phyloP scores from a whole-genome alignment of 2,113 vertebrate genomes.

The Mobula hypostoma region DNA sequence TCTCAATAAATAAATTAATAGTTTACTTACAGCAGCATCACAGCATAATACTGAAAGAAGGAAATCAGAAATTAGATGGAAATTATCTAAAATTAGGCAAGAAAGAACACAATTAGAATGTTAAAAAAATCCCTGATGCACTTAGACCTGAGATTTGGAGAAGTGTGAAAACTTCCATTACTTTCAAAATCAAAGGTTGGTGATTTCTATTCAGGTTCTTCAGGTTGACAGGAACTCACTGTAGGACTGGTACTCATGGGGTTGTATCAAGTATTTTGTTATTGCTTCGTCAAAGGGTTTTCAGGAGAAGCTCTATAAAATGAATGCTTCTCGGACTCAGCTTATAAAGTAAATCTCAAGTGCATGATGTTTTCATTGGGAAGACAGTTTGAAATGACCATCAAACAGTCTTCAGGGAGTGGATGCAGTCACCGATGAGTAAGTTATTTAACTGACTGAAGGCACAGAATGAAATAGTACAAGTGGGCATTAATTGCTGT shows the following conservation, averaged over 20 bases:
- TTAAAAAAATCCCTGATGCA: too few species aligned
- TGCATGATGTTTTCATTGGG: neutral
- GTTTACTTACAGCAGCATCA: too few species aligned
- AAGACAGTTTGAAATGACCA: neutral
- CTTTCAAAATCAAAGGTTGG: neutral
- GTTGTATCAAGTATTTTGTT: neutral
- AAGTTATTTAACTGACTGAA: neutral
- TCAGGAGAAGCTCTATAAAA: neutral
- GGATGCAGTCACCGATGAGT: too few species aligned
- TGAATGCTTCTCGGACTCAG: neutral
- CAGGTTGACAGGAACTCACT: neutral
- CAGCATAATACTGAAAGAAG: too few species aligned
- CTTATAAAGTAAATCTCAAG: neutral
- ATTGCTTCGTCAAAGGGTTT: neutral
- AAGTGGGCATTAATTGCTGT: neutral
- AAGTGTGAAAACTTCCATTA: too few species aligned
- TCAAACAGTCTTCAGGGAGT: neutral
- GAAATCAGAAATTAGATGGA: too few species aligned
- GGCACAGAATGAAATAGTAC: neutral
- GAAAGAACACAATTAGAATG: too few species aligned
- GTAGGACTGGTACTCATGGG: neutral
- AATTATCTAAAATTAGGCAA: too few species aligned
- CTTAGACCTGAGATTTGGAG: neutral
- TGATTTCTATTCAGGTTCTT: neutral
- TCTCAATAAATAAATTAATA: too few species aligned